Evolutionary conservation across 2,113 vertebrate species (phyloP), one percentile per base, ranked within the genome.

Genomic region (Pyrgilauda ruficollis): DNA sequence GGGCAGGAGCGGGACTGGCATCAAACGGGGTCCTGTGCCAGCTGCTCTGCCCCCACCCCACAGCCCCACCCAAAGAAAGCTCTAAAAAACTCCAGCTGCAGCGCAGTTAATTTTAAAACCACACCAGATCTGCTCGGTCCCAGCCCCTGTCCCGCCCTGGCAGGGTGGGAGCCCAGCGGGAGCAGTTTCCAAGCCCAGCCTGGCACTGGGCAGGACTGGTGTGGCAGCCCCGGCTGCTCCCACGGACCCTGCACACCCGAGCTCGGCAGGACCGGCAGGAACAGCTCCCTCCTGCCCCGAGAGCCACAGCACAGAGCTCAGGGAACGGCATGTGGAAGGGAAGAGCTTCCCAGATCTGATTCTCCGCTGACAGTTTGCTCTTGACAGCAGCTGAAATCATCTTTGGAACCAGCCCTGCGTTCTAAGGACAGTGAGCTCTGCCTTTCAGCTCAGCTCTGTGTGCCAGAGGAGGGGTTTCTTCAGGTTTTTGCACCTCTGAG

Each of bases 51-150:
- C 4, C 58, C 52, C 19, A 0, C 39, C 8, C 18, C 37, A 1
- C 6, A n/a, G 73, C 68, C 27, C 4, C 43, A 9, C 20, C 43
- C 20, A 0, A 2, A 37, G 44, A 35, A 21, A 62, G 10, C 30
- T 0, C 0, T 1, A 2, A 27, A 26, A 44, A 37, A 0, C 46
- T 17, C 79, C 58, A 10, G 3, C 8, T 39, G 2, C 1, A 27
- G 33, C 1, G 11, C 3, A 23, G 9, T 27, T 27, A 0, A 15
- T 15, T 30, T 11, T 30, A 23, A 59, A 88, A 50, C 8, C 4
- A 5, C 49, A 4, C 24, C 19, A 3, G 18, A 33, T 6, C 0
- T 1, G 1, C 6, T 3, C 7, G 6, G 0, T 2, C 24, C 37
- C 2, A 70, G 64, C 7, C 33, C 17, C 50, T 9, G 4, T 52